phyloP scores from a whole-genome alignment of 53 echinoderm and acorn worm genomes.

The Paelopatides confundens region DNA sequence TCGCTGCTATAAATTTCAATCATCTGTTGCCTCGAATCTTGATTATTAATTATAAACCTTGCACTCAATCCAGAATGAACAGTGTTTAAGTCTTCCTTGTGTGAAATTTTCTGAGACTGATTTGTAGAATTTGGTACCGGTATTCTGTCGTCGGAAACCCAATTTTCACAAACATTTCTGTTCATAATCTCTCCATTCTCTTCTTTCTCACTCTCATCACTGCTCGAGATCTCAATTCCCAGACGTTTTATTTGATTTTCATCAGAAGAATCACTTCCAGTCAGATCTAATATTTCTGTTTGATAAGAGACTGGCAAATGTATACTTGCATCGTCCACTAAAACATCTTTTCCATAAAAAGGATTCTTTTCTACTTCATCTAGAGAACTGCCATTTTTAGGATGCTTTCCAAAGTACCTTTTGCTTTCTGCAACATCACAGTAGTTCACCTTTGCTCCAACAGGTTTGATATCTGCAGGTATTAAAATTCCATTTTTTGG shows the following conservation, averaged over 20 bases:
- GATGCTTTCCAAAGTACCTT: neutral
- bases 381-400: neutral
- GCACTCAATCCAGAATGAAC: neutral
- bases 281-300: neutral
- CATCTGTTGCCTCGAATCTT: neutral
- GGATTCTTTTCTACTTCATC: neutral
- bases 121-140: neutral
- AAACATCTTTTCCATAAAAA: neutral
- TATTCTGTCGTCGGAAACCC: neutral
- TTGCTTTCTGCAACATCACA: neutral
- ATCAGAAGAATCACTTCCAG: neutral
- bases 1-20: constrained; percentile 31
- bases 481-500: neutral
- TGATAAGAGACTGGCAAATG: neutral
- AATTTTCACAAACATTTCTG: neutral
- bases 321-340: neutral
- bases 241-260: neutral
- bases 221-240: constrained; percentile 3
- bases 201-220: constrained; percentile 1
- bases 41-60: neutral
- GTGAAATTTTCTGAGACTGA: neutral
- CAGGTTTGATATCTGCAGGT: neutral
- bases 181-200: neutral
- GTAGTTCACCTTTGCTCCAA: too few species aligned
- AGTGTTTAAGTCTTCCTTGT: neutral